Conservation (phyloP, 2,797 vertebrate genomes). For the Falco berigora region DNA sequence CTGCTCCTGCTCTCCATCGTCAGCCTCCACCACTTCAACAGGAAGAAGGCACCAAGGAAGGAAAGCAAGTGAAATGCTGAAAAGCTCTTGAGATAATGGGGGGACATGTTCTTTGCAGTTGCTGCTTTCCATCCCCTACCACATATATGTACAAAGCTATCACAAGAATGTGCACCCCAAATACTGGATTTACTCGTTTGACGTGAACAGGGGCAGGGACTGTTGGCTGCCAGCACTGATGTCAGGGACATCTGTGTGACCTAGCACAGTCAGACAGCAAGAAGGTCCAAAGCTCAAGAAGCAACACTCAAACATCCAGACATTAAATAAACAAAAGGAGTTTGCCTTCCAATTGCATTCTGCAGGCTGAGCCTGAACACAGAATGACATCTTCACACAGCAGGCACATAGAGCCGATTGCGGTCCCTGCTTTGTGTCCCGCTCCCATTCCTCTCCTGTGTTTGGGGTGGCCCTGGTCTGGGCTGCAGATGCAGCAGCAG, state of each 20-base stretch:
- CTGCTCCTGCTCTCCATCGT: conserved; percentile 90
- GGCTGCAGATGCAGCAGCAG: background rate
- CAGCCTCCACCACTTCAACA: conserved; percentile 96
- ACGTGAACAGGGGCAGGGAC: background rate
- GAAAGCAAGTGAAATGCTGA: background rate
- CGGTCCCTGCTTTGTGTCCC: background rate
- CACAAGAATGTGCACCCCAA: background rate
- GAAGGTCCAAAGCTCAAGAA: background rate
- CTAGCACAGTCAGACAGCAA: background rate
- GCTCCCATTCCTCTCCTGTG: background rate
- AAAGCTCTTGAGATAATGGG: background rate
- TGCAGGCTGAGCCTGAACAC: background rate
- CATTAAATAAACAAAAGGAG: background rate
- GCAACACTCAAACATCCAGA: background rate
- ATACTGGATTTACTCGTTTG: background rate
- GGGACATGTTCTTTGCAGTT: background rate
- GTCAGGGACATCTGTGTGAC: background rate
- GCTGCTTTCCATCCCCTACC: background rate
- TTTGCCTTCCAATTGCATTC: background rate
- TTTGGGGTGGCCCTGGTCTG: background rate
- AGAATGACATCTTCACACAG: background rate
- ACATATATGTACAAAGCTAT: accelerated
- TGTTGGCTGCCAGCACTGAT: background rate
- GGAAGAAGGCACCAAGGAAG: background rate
- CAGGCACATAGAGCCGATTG: background rate